Percentiles rank a stretch among this genome's conserved stretches.
phyloP scores from a whole-genome alignment of 2,888 invertebrate genomes.

The Portevinia maculata region DNA sequence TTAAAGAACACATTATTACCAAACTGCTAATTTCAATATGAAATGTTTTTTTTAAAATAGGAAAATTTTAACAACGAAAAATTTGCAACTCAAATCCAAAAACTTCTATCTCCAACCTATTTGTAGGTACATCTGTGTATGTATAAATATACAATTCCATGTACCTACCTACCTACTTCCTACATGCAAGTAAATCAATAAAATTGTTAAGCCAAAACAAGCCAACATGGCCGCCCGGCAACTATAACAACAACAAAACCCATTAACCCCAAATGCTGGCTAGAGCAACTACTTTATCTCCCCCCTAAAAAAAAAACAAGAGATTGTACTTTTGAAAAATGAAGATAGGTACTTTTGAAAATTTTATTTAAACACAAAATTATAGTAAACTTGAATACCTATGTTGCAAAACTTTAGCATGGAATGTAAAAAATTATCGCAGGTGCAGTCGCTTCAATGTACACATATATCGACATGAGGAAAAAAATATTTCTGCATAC shows the following conservation, averaged over 20 bases:
- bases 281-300: slow-evolving; percentile 20
- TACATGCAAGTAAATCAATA: slow-evolving; percentile 68
- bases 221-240: slow-evolving; percentile 70
- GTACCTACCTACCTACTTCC: slow-evolving; percentile 7
- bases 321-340: background rate
- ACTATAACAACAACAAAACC: slow-evolving; percentile 41
- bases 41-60: too few species aligned
- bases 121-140: slow-evolving; percentile 15
- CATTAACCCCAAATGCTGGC: slow-evolving; percentile 32
- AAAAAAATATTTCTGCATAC: slow-evolving; percentile 5
- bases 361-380: background rate
- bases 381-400: background rate
- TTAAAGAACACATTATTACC: too few species aligned
- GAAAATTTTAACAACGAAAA: background rate
- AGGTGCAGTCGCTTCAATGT: slow-evolving; percentile 27
- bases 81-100: background rate
- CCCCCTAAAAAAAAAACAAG: slow-evolving; percentile 12
- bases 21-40: too few species aligned
- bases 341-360: background rate
- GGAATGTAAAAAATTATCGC: slow-evolving; percentile 15
- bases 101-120: slow-evolving; percentile 6
- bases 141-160: slow-evolving; percentile 7
- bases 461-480: slow-evolving; percentile 5
- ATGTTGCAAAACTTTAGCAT: slow-evolving; percentile 32
- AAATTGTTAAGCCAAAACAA: slow-evolving; percentile 66